These are phyloP conservation scores for Poecile atricapillus DNA, from an alignment of 2,113 vertebrate genomes.

Conservation along the genomic window DNA sequence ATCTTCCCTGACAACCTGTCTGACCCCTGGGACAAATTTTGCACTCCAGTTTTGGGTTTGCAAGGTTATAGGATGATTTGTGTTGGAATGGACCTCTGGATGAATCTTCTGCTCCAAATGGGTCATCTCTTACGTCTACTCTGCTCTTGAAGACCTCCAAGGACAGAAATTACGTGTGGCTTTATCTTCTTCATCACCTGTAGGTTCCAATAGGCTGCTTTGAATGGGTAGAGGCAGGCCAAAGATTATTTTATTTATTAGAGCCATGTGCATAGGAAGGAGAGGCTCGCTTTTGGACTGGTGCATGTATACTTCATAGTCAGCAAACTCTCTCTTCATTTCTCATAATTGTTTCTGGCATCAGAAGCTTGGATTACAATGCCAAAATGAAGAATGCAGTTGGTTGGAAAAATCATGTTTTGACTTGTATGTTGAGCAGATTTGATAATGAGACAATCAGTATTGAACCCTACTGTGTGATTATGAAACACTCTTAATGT, in stretches of 20 bases:
- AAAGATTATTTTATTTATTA: neutral
- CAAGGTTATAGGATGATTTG: neutral
- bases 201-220: neutral
- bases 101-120: neutral
- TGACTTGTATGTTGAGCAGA: constrained; percentile 2
- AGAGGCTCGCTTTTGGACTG: neutral
- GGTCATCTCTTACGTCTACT: neutral
- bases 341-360: neutral
- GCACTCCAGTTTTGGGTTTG: neutral
- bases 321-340: neutral
- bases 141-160: neutral
- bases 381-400: neutral
- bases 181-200: neutral
- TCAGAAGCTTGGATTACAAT: neutral
- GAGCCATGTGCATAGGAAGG: neutral
- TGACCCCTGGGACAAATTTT: neutral
- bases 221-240: neutral
- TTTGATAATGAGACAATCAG: constrained; percentile 24
- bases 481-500: constrained; percentile 7
- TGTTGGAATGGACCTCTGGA: neutral
- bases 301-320: neutral
- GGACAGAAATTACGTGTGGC: neutral
- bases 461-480: neutral
- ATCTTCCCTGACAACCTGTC: neutral
- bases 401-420: constrained; percentile 25